phyloP scores from a whole-genome alignment of 1,140 invertebrate genomes.

The Aphelinus certus region DNA sequence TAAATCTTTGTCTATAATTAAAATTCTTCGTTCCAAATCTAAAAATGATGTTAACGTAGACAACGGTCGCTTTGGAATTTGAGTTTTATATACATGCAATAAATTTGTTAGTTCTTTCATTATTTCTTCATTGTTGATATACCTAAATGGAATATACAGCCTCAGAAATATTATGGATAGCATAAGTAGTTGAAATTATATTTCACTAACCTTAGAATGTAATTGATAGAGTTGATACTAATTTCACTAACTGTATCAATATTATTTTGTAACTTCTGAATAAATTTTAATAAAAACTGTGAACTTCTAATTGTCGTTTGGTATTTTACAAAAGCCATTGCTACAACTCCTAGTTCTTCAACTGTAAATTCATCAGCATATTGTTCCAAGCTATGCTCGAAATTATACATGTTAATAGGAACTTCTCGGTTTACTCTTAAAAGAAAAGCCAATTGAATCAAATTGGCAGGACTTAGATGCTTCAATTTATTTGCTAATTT shows the following conservation, averaged over 20 bases:
- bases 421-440: constrained; percentile 62
- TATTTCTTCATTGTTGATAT: constrained; percentile 32
- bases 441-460: constrained; percentile 69
- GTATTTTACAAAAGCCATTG: constrained; percentile 72
- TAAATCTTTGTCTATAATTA: constrained; percentile 57
- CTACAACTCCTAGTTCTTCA: constrained; percentile 68
- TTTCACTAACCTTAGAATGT: constrained; percentile 60
- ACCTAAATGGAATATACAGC: background rate
- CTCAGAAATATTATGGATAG: background rate
- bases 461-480: constrained; percentile 61
- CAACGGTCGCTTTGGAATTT: constrained; percentile 53
- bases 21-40: constrained; percentile 63
- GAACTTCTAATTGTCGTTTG: constrained; percentile 65
- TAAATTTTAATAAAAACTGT: constrained; percentile 59
- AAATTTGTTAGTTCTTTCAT: constrained; percentile 22
- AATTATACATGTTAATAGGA: constrained; percentile 66
- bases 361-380: constrained; percentile 62
- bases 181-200: constrained; percentile 22
- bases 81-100: constrained; percentile 10
- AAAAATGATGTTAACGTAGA: constrained; percentile 65
- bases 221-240: constrained; percentile 66
- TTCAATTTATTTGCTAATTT: constrained; percentile 61
- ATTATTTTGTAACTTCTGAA: constrained; percentile 54
- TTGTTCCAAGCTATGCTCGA: constrained; percentile 64
- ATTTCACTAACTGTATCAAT: constrained; percentile 64